A percentile compares a stretch with the other conserved stretches of the same genome.
Evolutionary conservation across 2,797 vertebrate species (phyloP).

Genomic region (Silurus lanzhouensis): DNA sequence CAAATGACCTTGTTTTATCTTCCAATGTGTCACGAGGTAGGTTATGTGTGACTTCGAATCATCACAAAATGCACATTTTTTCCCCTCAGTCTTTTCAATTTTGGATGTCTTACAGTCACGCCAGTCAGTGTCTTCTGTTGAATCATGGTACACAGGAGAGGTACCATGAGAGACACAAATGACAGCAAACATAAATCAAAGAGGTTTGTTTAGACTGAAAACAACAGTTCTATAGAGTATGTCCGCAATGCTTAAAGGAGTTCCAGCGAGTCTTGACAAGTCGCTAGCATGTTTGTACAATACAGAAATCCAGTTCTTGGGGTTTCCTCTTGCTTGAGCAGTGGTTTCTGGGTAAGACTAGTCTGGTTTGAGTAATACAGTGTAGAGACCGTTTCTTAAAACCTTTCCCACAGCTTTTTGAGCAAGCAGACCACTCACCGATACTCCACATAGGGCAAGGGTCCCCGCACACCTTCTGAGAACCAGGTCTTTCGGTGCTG

Average conservation of each 20-base stretch:
- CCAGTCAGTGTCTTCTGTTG: conserved; percentile 36
- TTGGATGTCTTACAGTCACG: conserved; percentile 41
- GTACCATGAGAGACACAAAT: conserved; percentile 40
- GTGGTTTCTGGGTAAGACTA: conserved; percentile 82
- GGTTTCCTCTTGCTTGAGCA: conserved; percentile 89
- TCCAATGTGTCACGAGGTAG: conserved; percentile 67
- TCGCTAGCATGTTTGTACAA: conserved; percentile 80
- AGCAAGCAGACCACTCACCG: conserved; percentile 89
- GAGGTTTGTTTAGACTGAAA: neutral
- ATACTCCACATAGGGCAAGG: conserved; percentile 88
- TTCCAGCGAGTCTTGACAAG: conserved; percentile 38
- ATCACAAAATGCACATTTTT: conserved; percentile 41
- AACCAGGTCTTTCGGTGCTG: conserved; percentile 73
- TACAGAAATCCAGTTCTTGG: conserved; percentile 98
- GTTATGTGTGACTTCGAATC: conserved; percentile 49
- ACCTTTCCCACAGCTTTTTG: conserved; percentile 93
- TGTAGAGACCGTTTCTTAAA: conserved; percentile 88
- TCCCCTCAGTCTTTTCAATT: conserved; percentile 23
- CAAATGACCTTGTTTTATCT: conserved; percentile 16
- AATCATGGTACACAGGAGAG: conserved; percentile 15
- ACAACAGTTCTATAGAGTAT: conserved; percentile 5
- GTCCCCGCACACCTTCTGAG: conserved; percentile 83
- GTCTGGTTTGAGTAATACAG: conserved; percentile 75
- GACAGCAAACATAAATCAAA: conserved; percentile 30
- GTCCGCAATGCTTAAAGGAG: conserved; percentile 22